Evolutionary conservation across 53 echinoderm and acorn worm genomes (phyloP).

Genomic region (Crossaster papposus): DNA sequence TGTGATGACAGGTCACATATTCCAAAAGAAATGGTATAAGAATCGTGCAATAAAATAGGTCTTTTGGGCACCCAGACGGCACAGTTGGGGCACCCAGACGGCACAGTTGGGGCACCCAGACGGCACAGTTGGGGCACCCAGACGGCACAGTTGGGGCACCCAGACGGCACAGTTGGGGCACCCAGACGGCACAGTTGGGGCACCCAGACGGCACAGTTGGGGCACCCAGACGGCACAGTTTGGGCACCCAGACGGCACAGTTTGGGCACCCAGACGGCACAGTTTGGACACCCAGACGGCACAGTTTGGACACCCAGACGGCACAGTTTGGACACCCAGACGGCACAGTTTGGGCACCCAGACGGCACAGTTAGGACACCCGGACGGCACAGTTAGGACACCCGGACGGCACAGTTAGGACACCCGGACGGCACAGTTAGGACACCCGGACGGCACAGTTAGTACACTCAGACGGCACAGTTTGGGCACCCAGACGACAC

Average conservation of each 20-base stretch:
- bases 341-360: too few species aligned
- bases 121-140: background rate
- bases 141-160: background rate
- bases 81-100: background rate
- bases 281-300: too few species aligned
- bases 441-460: background rate
- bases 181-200: background rate
- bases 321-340: too few species aligned
- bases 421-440: background rate
- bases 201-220: background rate
- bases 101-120: background rate
- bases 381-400: background rate
- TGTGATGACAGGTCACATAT: too few species aligned
- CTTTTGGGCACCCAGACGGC: conserved; percentile 8
- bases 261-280: background rate
- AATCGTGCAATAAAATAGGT: too few species aligned
- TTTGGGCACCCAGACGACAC: background rate
- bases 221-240: background rate
- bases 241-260: background rate
- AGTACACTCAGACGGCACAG: background rate
- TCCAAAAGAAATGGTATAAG: too few species aligned
- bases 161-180: background rate
- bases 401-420: background rate
- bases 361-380: too few species aligned
- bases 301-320: too few species aligned